Evolutionary conservation across 2,888 invertebrate genomes (phyloP).

Genomic region (Acronicta leporina): DNA sequence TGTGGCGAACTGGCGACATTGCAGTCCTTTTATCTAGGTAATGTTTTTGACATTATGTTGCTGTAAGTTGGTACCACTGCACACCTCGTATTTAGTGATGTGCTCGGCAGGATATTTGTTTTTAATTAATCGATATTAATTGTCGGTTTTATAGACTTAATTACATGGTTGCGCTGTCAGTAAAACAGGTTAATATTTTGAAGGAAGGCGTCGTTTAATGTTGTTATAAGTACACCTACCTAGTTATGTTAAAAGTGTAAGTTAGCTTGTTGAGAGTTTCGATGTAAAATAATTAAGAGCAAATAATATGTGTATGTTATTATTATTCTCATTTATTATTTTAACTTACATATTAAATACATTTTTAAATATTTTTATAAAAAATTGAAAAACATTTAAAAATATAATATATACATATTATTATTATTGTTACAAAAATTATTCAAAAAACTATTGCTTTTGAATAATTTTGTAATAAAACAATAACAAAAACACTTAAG

Average conservation of each 20-base stretch:
- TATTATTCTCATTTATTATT: no score
- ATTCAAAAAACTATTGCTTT: no score
- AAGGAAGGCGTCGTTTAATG: slow-evolving; percentile 7
- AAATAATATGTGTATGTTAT: not conserved
- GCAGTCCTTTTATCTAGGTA: slow-evolving; percentile 55
- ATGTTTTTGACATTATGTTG: slow-evolving; percentile 60
- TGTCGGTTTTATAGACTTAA: slow-evolving; percentile 35
- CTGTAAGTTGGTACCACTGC: slow-evolving; percentile 37
- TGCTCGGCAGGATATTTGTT: slow-evolving; percentile 34
- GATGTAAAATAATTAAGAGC: slow-evolving; percentile 11
- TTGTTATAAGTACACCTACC: slow-evolving; percentile 4
- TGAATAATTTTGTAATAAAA: no score
- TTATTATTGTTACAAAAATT: no score
- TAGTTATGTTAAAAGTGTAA: slow-evolving; percentile 3
- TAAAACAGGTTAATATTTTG: slow-evolving; percentile 25
- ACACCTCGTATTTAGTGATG: slow-evolving; percentile 32
- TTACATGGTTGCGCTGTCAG: slow-evolving; percentile 27
- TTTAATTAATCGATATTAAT: slow-evolving; percentile 53
- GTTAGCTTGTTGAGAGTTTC: slow-evolving; percentile 10
- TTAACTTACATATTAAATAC: no score
- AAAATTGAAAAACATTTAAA: no score
- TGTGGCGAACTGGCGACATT: slow-evolving; percentile 54
- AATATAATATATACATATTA: not conserved
- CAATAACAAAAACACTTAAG: no score
- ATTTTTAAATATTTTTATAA: no score